phyloP scores from a whole-genome alignment of 2,888 invertebrate species.

The Pseudanteris insignis region DNA sequence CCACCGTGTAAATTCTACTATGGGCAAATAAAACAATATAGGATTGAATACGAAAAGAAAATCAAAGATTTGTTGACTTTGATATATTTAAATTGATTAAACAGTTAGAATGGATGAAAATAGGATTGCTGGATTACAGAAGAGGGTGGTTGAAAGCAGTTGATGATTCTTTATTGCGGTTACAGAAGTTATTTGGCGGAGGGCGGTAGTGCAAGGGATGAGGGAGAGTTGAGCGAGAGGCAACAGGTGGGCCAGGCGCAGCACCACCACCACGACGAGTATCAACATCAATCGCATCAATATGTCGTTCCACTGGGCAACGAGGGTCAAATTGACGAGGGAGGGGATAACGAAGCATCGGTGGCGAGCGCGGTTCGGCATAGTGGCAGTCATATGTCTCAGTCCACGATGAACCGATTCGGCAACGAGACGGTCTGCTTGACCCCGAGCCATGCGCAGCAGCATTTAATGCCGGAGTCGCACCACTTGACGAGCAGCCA shows the following conservation, averaged over 20 bases:
- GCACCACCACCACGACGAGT: constrained; percentile 45
- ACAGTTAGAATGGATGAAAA: no score
- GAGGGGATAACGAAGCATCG: constrained; percentile 61
- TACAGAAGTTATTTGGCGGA: constrained; percentile 16
- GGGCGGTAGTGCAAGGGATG: constrained; percentile 47
- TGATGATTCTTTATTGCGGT: no score
- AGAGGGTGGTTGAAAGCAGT: no score
- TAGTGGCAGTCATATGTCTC: constrained; percentile 62
- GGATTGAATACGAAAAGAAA: no score
- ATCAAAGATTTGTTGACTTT: no score
- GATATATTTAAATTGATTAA: no score
- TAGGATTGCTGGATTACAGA: no score
- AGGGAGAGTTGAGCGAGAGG: constrained; percentile 38
- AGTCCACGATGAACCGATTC: constrained; percentile 64
- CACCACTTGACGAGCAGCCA: constrained; percentile 40
- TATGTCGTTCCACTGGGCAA: constrained; percentile 53
- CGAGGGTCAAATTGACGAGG: constrained; percentile 57
- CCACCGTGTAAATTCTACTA: no score
- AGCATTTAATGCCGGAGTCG: constrained; percentile 48
- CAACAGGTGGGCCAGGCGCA: constrained; percentile 47
- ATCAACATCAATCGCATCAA: constrained; percentile 46
- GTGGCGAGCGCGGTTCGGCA: constrained; percentile 58
- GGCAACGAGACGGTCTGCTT: constrained; percentile 60
- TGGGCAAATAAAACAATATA: neutral
- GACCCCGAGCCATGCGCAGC: constrained; percentile 52